Evolutionary conservation across 2,113 vertebrate genomes (phyloP).

Genomic region (Desmodus rotundus): DNA sequence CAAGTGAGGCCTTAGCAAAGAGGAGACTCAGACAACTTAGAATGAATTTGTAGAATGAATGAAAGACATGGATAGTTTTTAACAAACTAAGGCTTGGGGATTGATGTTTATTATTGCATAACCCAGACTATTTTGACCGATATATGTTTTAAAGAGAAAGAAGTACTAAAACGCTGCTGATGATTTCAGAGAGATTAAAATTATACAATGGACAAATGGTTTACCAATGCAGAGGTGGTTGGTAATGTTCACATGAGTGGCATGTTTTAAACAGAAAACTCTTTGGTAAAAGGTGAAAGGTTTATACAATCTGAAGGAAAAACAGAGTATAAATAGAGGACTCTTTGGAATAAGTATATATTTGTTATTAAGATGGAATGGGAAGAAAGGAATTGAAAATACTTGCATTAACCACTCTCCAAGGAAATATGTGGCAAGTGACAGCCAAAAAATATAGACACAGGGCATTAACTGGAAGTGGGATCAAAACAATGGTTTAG

Average conservation of each 20-base stretch:
- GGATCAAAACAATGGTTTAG: not conserved
- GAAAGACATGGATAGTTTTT: not conserved
- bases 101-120: not conserved
- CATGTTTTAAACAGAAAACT: not conserved
- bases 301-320: too few relatives aligned
- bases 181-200: not conserved
- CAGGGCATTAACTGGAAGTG: not conserved
- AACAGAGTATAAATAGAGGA: not conserved
- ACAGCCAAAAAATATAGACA: not conserved
- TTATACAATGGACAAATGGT: not conserved
- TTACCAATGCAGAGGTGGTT: not conserved
- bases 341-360: not conserved
- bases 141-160: not conserved
- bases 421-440: not conserved
- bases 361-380: not conserved
- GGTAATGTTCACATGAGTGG: not conserved
- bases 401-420: not conserved
- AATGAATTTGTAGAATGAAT: not conserved
- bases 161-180: not conserved
- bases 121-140: not conserved
- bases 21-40: not conserved
- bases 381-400: not conserved
- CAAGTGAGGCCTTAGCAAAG: not conserved
- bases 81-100: not conserved
- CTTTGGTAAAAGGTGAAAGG: not conserved